These are phyloP conservation scores for Pseudomyrmex flavicornis DNA, from an alignment of 1,140 invertebrate genomes.

Conservation along the genomic window DNA sequence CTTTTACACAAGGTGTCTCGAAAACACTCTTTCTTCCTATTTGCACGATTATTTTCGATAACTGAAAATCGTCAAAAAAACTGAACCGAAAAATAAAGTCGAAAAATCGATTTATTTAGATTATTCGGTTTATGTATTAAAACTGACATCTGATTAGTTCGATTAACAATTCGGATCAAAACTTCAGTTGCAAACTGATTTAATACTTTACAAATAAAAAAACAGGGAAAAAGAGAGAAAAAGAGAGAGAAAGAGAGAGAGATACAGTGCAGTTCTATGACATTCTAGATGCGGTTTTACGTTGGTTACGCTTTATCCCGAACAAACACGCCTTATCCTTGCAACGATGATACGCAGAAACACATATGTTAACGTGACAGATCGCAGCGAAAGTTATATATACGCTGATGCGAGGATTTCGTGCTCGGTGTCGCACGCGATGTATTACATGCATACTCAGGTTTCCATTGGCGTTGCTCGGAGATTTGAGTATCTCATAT, in stretches of 20 bases:
- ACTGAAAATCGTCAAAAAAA: neutral
- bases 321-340: slow-evolving; percentile 8
- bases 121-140: too few species aligned
- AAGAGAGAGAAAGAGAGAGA: neutral
- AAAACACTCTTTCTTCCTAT: neutral
- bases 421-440: slow-evolving; percentile 38
- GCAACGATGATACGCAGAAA: slow-evolving; percentile 41
- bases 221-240: too few species aligned
- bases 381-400: slow-evolving; percentile 49
- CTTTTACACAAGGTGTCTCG: neutral
- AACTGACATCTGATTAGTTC: neutral
- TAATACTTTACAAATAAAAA: neutral
- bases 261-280: neutral
- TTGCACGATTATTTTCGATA: neutral
- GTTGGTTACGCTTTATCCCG: neutral
- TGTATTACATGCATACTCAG: slow-evolving; percentile 52
- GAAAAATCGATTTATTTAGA: too few species aligned
- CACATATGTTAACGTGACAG: slow-evolving; percentile 40
- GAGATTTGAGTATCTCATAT: slow-evolving; percentile 33
- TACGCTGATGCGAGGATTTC: slow-evolving; percentile 52
- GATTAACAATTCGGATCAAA: neutral
- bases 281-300: neutral
- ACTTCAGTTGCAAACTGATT: neutral
- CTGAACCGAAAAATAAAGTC: too few species aligned
- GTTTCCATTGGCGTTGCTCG: slow-evolving; percentile 47